Evolutionary conservation across 2,797 vertebrate species (phyloP).

Genomic region (Lateolabrax maculatus): DNA sequence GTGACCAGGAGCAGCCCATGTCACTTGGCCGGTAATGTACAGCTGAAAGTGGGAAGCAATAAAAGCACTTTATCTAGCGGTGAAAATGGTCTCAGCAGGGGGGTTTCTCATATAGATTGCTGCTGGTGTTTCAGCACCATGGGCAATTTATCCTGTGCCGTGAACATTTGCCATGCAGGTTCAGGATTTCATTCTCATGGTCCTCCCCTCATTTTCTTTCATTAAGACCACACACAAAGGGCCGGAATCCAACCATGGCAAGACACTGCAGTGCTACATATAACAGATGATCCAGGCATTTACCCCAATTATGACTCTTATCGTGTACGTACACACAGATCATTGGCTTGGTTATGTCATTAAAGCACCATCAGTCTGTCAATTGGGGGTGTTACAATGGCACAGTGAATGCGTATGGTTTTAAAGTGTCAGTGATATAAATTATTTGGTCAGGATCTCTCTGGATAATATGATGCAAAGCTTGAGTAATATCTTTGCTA

Average conservation of each 20-base stretch:
- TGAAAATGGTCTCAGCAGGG: conserved; percentile 27
- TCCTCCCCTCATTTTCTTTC: neutral
- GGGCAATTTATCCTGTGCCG: neutral
- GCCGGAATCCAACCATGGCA: neutral
- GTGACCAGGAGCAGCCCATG: conserved; percentile 38
- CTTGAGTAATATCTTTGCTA: conserved; percentile 8
- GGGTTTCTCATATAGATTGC: conserved; percentile 17
- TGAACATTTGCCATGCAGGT: conserved; percentile 6
- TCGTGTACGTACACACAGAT: conserved; percentile 1
- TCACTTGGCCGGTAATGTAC: conserved; percentile 42
- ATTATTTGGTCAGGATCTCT: conserved; percentile 25
- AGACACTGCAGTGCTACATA: neutral
- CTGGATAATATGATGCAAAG: conserved; percentile 49
- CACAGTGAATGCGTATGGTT: neutral
- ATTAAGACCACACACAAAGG: conserved; percentile 1
- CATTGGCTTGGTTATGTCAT: conserved; percentile 24
- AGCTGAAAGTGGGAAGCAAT: conserved; percentile 48
- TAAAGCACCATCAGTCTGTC: conserved; percentile 17
- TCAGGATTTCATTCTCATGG: neutral
- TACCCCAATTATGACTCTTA: conserved; percentile 11
- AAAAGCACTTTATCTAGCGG: conserved; percentile 45
- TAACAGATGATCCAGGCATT: conserved; percentile 7
- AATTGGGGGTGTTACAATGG: conserved; percentile 1
- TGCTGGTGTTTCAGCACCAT: conserved; percentile 17
- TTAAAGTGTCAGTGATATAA: conserved; percentile 6